Percentiles rank a stretch among this genome's conserved stretches.
phyloP scores from a whole-genome alignment of 2,113 vertebrate genomes.

The Chionis minor region DNA sequence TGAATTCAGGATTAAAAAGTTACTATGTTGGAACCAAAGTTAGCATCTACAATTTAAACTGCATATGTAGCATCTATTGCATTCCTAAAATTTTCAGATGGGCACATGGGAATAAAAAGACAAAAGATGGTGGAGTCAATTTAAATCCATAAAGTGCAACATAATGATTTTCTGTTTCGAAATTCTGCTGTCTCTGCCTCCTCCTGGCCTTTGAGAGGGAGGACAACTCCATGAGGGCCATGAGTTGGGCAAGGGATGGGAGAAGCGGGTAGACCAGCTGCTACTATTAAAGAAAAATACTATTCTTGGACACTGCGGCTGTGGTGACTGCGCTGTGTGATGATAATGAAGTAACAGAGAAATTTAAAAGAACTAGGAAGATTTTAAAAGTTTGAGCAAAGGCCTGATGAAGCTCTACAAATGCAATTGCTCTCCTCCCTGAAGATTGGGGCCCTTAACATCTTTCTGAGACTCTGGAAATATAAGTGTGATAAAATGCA shows the following conservation, averaged over 20 bases:
- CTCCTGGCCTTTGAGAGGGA: background rate
- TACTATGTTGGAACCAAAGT: background rate
- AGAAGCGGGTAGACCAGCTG: background rate
- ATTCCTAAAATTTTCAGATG: background rate
- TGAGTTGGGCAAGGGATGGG: background rate
- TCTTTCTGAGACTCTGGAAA: background rate
- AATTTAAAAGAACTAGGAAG: background rate
- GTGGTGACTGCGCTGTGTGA: background rate
- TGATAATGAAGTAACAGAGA: background rate
- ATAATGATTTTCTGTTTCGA: background rate
- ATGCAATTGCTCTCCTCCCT: background rate
- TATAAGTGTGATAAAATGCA: background rate
- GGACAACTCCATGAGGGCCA: background rate
- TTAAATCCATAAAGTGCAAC: background rate
- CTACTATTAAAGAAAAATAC: background rate
- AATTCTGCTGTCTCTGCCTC: background rate
- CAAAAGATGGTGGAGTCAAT: background rate
- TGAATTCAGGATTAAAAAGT: background rate
- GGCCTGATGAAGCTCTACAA: background rate
- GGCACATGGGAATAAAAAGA: background rate
- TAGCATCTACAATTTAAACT: background rate
- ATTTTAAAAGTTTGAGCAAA: background rate
- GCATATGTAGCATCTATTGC: background rate
- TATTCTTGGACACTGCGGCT: background rate
- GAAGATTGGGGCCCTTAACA: background rate